phyloP scores from a whole-genome alignment of 2,797 vertebrate species.

The Xerus rutilus region DNA sequence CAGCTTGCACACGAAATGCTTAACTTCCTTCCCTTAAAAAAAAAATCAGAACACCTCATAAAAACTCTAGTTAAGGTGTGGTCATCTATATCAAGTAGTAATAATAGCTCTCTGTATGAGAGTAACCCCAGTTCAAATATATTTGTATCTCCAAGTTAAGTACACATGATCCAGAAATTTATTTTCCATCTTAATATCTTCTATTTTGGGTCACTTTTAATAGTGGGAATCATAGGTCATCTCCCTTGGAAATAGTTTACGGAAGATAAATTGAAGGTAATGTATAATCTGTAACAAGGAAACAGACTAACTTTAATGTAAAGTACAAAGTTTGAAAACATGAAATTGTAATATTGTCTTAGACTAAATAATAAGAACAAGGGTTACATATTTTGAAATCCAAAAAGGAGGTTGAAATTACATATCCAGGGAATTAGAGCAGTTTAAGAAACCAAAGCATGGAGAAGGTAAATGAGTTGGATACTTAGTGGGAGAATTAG shows the following conservation, averaged over 20 bases:
- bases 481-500: not conserved
- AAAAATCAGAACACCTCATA: slow-evolving; percentile 45
- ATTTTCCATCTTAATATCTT: slow-evolving; percentile 27
- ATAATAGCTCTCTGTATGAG: not conserved
- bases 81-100: not conserved
- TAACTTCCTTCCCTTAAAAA: not conserved
- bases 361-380: slow-evolving; percentile 56
- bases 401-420: slow-evolving; percentile 40
- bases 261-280: not conserved
- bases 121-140: not conserved
- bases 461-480: not conserved
- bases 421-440: not conserved
- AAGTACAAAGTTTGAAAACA: slow-evolving; percentile 38
- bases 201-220: slow-evolving; percentile 42
- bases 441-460: slow-evolving; percentile 38
- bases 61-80: slow-evolving; percentile 28
- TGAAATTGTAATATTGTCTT: slow-evolving; percentile 30
- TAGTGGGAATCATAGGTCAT: not conserved
- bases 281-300: slow-evolving; percentile 6
- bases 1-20: slow-evolving; percentile 1
- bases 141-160: slow-evolving; percentile 39
- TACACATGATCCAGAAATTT: slow-evolving; percentile 34
- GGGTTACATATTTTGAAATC: slow-evolving; percentile 5
- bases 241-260: slow-evolving; percentile 44
- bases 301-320: slow-evolving; percentile 9